These are phyloP conservation scores for Melanocharis versteri DNA, from an alignment of 2,113 vertebrate species.

Conservation along the genomic window DNA sequence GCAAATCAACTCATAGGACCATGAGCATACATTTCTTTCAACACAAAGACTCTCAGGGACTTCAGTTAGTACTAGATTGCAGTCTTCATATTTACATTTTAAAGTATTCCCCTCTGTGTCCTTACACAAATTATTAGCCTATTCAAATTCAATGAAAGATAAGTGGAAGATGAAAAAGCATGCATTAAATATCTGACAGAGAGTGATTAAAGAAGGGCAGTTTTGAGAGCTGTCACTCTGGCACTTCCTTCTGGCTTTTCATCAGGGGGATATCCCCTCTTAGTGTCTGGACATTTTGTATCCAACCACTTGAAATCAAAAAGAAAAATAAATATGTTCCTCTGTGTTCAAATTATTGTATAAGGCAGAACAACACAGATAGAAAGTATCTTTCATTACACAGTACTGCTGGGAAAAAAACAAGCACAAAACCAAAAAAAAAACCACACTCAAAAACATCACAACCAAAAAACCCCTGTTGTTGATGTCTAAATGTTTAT, in stretches of 20 bases:
- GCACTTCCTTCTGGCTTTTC: background rate
- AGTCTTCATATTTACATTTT: conserved; percentile 31
- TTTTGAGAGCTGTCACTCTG: background rate
- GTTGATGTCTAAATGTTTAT: background rate
- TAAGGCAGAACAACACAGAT: background rate
- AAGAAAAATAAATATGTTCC: background rate
- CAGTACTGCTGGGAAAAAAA: background rate
- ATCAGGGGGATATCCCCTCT: background rate
- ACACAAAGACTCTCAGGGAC: background rate
- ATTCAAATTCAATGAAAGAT: background rate
- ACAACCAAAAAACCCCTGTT: background rate
- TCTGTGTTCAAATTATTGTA: background rate
- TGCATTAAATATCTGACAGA: background rate
- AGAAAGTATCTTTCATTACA: background rate
- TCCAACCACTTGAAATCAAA: background rate
- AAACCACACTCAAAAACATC: background rate
- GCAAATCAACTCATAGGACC: background rate
- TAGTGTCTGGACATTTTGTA: background rate
- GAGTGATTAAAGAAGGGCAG: background rate
- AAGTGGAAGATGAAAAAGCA: background rate
- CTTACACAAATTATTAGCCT: conserved; percentile 24
- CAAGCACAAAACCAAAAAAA: background rate
- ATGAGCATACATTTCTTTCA: background rate
- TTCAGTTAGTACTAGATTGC: background rate
- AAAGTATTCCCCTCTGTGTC: background rate